A percentile compares a stretch with the other conserved stretches of the same genome.
Conservation (phyloP, 2,888 invertebrate genomes). For the Alloplasta piceator region DNA sequence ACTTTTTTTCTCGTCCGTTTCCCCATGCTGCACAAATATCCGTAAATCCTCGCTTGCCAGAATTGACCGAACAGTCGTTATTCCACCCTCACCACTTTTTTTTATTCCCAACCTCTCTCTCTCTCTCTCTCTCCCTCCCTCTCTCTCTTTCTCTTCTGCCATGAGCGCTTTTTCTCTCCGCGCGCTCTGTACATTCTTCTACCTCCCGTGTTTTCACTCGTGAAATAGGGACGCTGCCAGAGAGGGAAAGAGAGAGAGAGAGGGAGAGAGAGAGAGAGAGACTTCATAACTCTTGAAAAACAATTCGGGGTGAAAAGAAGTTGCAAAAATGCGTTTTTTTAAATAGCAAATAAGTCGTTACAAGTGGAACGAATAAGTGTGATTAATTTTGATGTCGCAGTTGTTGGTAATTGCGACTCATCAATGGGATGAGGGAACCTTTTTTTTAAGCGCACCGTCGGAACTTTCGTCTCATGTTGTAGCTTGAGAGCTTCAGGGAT, state of each 20-base stretch:
- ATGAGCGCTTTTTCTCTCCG: too few species aligned
- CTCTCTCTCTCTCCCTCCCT: constrained; percentile 8
- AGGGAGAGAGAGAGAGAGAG: not conserved
- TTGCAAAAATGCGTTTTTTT: not conserved
- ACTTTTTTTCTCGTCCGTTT: constrained; percentile 68
- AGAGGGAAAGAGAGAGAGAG: not conserved
- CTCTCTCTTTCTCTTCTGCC: not conserved
- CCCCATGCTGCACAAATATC: constrained; percentile 66
- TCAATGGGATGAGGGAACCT: too few species aligned
- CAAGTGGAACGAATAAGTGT: not conserved
- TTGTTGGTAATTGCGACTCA: too few species aligned
- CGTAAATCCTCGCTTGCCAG: constrained; percentile 71
- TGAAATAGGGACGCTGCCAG: not conserved
- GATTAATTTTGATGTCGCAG: too few species aligned
- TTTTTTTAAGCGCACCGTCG: too few species aligned
- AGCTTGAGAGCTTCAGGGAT: too few species aligned
- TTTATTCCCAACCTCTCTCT: constrained; percentile 64
- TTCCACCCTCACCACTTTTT: constrained; percentile 54
- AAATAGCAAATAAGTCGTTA: constrained; percentile 2
- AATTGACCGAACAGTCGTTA: constrained; percentile 62
- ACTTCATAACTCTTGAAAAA: not conserved
- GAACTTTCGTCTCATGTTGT: too few species aligned
- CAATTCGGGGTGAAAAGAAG: constrained; percentile 18
- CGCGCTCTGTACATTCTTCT: constrained; percentile 11
- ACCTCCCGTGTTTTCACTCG: constrained; percentile 1